Base-by-base conservation (phyloP, 30 jellyfish, hydroid and myxozoan genomes). In the Pseudorhiza aurosa region DNA sequence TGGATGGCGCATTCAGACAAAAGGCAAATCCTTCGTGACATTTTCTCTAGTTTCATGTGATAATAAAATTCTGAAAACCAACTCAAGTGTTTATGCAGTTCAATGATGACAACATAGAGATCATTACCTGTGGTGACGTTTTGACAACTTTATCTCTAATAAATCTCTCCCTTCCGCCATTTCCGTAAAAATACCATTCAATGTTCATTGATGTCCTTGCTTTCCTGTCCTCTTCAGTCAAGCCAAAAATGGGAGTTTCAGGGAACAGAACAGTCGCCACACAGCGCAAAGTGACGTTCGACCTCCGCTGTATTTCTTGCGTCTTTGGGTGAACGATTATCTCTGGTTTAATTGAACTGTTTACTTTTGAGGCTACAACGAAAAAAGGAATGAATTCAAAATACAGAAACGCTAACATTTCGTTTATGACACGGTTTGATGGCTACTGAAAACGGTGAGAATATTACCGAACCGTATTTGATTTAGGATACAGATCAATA, bases 201-300 rank as follows among this genome's bases (percentile, higher is more conserved):
- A 93, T 87, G 46, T 65, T 79, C 83, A 85, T 79, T 10, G 94
- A 82, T 33, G 78, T 72, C 15, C 88, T 42, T 10, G 47, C 79
- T 55, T 70, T 57, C 19, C 96, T 65, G 39, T 64, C 91, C 22
- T 80, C 77, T 28, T 43, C 83, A 0, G 84, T 80, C 58, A 80
- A 42, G 8, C 91, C 91, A 29, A 80, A 80, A 12, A 63, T 47
- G 11, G 45, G 79, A 37, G 76, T 80, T 12, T 80, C 91, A 5
- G 84, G 84, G 56, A 80, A 80, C 51, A 80, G 47, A 2, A 80
- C 91, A 29, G 96, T 87, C 11, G 97, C 99, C 25, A 87, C 97
- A 49, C 99, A 93, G 14, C 83, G 96, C 53, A 93, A 63, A 9
- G 97, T 86, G 28, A 81, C 96, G 56, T 93, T 93, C 2, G 97